These are phyloP conservation scores for Euglossa dilemma DNA, from an alignment of 1,140 invertebrate species.

Conservation along the genomic window DNA sequence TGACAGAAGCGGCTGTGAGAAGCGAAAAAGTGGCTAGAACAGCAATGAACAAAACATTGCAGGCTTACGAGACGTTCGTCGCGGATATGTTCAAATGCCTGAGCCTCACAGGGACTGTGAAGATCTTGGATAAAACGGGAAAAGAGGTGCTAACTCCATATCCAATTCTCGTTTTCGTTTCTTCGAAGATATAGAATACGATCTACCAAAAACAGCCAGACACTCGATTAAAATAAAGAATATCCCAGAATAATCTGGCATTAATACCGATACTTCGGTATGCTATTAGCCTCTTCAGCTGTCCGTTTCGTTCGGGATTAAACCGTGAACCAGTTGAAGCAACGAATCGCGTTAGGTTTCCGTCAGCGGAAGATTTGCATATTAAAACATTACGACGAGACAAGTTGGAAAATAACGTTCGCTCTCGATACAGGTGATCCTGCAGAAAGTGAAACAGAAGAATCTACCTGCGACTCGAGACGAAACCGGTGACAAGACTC, in stretches of 20 bases:
- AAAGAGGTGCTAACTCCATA: not conserved
- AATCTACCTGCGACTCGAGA: not conserved
- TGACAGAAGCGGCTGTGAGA: not conserved
- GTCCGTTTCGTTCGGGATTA: too few relatives aligned
- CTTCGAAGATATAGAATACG: too few relatives aligned
- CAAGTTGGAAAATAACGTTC: not conserved
- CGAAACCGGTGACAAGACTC: not conserved
- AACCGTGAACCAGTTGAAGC: too few relatives aligned
- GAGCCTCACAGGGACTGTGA: not conserved
- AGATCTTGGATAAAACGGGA: not conserved
- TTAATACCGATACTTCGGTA: too few relatives aligned
- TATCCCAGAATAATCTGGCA: too few relatives aligned
- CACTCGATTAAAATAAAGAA: too few relatives aligned
- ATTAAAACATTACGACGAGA: too few relatives aligned
- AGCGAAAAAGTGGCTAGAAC: not conserved
- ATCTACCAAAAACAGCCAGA: too few relatives aligned
- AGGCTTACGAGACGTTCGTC: constrained; percentile 1
- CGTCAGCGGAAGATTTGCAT: too few relatives aligned
- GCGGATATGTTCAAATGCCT: constrained; percentile 12
- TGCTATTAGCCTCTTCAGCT: too few relatives aligned
- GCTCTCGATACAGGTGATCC: not conserved
- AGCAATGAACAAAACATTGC: not conserved
- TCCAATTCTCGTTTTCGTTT: not conserved
- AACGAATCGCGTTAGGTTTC: too few relatives aligned
- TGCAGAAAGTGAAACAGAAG: not conserved